A percentile compares a stretch with the other conserved stretches of the same genome.
phyloP scores from a whole-genome alignment of 2,797 vertebrate genomes.

The Myiothlypis chrysogaster region DNA sequence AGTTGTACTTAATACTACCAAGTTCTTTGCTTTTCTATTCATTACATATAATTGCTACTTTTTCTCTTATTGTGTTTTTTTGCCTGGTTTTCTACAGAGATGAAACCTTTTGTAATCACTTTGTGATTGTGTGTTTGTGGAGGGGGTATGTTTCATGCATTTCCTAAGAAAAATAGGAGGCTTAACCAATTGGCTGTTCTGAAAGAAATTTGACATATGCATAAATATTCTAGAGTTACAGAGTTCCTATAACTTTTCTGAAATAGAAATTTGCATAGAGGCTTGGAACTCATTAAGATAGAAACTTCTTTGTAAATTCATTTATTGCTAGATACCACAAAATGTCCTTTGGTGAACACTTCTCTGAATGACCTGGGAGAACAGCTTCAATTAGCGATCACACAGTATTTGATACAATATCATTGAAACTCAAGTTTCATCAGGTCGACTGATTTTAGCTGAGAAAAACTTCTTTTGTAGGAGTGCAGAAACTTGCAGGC shows the following conservation, averaged over 20 bases:
- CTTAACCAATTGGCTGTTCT: neutral
- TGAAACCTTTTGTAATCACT: neutral
- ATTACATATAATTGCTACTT: constrained; percentile 9
- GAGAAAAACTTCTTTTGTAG: neutral
- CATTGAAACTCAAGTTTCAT: neutral
- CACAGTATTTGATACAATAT: neutral
- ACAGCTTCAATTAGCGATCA: neutral
- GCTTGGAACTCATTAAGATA: neutral
- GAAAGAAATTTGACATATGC: neutral
- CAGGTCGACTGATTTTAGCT: neutral
- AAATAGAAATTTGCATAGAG: neutral
- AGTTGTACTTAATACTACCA: neutral
- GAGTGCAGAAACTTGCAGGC: neutral
- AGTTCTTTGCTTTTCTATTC: constrained; percentile 15
- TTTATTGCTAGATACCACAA: neutral
- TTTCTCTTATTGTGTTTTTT: neutral
- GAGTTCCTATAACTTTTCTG: neutral
- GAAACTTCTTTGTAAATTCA: neutral
- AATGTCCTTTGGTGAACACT: neutral
- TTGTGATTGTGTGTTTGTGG: neutral
- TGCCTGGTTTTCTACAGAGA: neutral
- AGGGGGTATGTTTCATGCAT: neutral
- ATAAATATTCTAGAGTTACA: neutral
- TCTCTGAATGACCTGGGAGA: neutral
- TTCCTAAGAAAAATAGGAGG: neutral